phyloP scores from a whole-genome alignment of 2,888 invertebrate genomes.

The Cheilosia variabilis region DNA sequence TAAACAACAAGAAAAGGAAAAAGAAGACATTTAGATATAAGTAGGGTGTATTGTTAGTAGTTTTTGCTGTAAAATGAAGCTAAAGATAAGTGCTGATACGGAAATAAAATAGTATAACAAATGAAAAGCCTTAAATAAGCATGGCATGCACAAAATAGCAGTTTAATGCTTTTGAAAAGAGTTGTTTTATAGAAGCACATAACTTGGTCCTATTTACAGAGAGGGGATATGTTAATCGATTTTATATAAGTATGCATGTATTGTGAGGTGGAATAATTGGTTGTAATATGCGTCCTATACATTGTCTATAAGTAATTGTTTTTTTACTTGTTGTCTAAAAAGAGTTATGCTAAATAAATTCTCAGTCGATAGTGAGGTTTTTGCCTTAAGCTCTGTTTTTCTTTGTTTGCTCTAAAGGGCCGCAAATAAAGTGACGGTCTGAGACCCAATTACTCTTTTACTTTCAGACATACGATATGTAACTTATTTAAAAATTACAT shows the following conservation, averaged over 20 bases:
- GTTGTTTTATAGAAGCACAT: constrained; percentile 28
- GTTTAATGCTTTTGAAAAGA: not conserved
- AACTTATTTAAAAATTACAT: too few species aligned
- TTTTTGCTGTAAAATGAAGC: constrained; percentile 46
- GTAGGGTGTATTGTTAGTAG: constrained; percentile 71
- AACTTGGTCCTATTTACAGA: constrained; percentile 44
- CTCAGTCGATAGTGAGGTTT: constrained; percentile 65
- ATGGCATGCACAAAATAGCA: constrained; percentile 35
- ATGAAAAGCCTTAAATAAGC: constrained; percentile 19
- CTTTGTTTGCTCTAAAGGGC: not conserved
- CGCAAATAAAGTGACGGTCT: too few species aligned
- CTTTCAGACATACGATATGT: too few species aligned
- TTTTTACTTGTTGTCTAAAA: not conserved
- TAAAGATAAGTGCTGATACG: constrained; percentile 63
- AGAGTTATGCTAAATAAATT: constrained; percentile 39
- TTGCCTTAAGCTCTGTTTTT: constrained; percentile 23
- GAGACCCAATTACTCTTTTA: too few species aligned
- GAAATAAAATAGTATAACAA: constrained; percentile 22
- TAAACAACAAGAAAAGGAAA: constrained; percentile 74
- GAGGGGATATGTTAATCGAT: not conserved
- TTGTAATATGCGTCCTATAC: not conserved
- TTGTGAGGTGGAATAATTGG: constrained; percentile 10
- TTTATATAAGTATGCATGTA: not conserved
- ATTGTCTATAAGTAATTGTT: not conserved
- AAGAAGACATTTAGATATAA: constrained; percentile 74